These are phyloP conservation scores for Podargus strigoides DNA, from an alignment of 2,797 vertebrate genomes.

Conservation along the genomic window DNA sequence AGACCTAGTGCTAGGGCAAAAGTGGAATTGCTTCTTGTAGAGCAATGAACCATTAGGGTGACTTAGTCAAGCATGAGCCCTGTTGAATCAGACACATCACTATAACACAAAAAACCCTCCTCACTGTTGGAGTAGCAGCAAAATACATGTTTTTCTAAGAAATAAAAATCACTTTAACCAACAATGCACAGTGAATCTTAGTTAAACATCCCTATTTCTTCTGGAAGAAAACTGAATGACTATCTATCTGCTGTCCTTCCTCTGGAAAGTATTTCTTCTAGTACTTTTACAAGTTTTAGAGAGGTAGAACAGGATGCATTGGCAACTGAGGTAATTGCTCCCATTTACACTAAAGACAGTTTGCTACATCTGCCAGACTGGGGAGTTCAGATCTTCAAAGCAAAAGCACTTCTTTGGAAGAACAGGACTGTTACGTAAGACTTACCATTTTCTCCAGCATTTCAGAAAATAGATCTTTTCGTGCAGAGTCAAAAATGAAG, in stretches of 20 bases:
- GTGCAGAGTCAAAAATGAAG: conserved; percentile 91
- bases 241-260: background rate
- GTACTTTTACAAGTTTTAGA: conserved; percentile 8
- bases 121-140: background rate
- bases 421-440: conserved; percentile 41
- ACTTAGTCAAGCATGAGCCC: background rate
- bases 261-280: background rate
- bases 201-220: background rate
- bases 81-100: background rate
- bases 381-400: conserved; percentile 50
- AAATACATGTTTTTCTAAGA: background rate
- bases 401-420: conserved; percentile 41
- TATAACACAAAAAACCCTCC: background rate
- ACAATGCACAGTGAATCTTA: background rate
- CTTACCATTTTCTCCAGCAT: conserved; percentile 88
- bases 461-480: conserved; percentile 89
- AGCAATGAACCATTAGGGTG: background rate
- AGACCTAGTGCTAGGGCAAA: background rate
- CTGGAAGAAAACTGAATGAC: background rate
- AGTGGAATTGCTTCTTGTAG: background rate
- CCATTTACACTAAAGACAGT: conserved; percentile 38
- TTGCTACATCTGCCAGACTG: conserved; percentile 47
- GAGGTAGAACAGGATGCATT: conserved; percentile 16
- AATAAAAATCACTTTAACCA: background rate
- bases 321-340: conserved; percentile 32